phyloP scores from a whole-genome alignment of 2,113 vertebrate genomes.

The Dromaius novaehollandiae region DNA sequence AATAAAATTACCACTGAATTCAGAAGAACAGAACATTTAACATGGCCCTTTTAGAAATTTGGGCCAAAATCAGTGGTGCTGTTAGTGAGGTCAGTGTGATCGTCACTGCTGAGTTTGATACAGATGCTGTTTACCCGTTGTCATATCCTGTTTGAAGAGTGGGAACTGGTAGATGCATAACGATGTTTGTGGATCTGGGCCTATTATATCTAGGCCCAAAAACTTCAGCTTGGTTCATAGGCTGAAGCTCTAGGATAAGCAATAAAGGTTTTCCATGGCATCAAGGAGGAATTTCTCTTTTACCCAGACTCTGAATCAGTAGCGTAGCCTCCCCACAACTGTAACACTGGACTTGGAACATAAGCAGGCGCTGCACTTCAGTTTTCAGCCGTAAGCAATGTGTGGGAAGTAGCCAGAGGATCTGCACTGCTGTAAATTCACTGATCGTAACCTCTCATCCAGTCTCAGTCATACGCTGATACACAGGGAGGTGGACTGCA shows the following conservation, averaged over 20 bases:
- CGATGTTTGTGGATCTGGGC: not conserved
- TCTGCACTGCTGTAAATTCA: fast-evolving
- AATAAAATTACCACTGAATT: not conserved
- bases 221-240: not conserved
- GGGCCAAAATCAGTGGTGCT: not conserved
- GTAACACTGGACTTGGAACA: not conserved
- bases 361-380: not conserved
- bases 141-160: not conserved
- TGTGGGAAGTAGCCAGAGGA: not conserved
- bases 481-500: not conserved
- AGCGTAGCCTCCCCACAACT: not conserved
- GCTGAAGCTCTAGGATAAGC: not conserved
- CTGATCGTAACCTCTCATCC: fast-evolving
- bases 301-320: not conserved
- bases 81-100: not conserved
- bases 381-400: not conserved
- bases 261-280: not conserved
- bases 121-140: not conserved
- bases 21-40: not conserved
- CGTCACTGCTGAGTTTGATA: not conserved
- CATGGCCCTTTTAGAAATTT: not conserved
- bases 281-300: not conserved
- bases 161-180: not conserved
- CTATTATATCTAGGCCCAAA: not conserved
- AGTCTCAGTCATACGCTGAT: not conserved